phyloP scores from a whole-genome alignment of 2,888 invertebrate genomes.

The Idaea aversata region DNA sequence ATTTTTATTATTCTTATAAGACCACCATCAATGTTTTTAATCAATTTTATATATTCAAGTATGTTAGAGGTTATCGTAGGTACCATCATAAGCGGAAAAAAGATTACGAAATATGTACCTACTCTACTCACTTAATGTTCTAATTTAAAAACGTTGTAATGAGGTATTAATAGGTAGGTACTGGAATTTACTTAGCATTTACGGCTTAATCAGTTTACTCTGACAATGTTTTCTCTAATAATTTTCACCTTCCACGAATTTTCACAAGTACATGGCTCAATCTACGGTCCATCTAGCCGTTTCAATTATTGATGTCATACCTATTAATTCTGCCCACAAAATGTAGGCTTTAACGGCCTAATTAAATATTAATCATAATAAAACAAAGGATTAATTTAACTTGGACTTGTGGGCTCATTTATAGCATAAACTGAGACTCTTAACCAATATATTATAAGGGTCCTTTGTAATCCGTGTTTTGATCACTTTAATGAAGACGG shows the following conservation, averaged over 20 bases:
- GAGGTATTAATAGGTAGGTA: no score
- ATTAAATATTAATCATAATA: not conserved
- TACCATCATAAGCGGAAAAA: not conserved
- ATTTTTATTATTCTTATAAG: not conserved
- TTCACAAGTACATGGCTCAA: not conserved
- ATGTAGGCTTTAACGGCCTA: not conserved
- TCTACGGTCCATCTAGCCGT: not conserved
- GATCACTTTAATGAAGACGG: constrained; percentile 25
- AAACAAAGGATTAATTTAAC: constrained; percentile 1
- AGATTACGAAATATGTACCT: not conserved
- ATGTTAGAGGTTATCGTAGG: not conserved
- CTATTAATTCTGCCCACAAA: not conserved
- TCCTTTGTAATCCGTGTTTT: constrained; percentile 25
- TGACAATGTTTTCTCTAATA: not conserved
- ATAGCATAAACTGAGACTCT: constrained; percentile 3
- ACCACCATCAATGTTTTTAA: not conserved
- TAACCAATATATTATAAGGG: constrained; percentile 8
- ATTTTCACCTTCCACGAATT: not conserved
- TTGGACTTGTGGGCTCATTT: constrained; percentile 1
- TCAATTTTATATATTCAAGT: not conserved
- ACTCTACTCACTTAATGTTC: not conserved
- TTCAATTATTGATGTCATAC: not conserved
- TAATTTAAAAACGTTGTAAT: not conserved
- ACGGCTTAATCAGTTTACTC: not conserved
- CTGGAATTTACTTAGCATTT: not conserved